Percentiles rank a stretch among this genome's conserved stretches.
These are phyloP conservation scores for Patagioenas fasciata DNA, from an alignment of 2,113 vertebrate species.

Conservation along the genomic window DNA sequence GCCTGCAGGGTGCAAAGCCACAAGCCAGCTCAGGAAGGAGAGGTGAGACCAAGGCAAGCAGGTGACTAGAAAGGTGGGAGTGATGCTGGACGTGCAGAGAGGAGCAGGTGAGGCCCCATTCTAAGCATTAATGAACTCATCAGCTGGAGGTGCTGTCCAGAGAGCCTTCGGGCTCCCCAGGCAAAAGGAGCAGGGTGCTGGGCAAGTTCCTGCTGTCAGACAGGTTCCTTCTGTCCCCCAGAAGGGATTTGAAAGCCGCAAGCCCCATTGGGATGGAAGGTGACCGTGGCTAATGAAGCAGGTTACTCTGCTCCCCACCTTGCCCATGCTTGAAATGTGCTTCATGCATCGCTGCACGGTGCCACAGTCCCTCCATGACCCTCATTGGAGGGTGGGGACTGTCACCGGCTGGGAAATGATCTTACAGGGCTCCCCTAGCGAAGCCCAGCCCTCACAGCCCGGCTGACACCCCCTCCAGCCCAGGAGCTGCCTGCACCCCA, in stretches of 20 bases:
- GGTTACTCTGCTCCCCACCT: not conserved
- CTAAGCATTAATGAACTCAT: not conserved
- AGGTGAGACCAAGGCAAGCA: not conserved
- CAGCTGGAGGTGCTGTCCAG: not conserved
- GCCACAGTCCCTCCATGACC: not conserved
- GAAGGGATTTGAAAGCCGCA: not conserved
- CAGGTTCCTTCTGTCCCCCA: not conserved
- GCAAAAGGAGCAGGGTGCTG: not conserved
- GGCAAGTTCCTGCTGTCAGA: not conserved
- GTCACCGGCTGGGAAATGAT: not conserved
- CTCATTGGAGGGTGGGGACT: not conserved
- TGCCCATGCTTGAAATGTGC: not conserved
- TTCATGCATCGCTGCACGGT: not conserved
- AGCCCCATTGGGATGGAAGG: not conserved
- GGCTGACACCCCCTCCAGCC: not conserved
- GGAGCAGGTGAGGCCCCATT: not conserved
- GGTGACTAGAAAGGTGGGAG: not conserved
- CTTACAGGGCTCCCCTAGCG: not conserved
- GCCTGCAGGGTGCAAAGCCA: not conserved
- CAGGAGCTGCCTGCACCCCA: not conserved
- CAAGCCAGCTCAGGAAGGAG: not conserved
- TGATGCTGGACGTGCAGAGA: not conserved
- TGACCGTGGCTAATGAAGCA: not conserved
- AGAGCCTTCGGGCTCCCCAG: not conserved
- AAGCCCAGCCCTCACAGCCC: not conserved